Base-by-base conservation (phyloP, 1,140 invertebrate species). In the Bombus waltoni region DNA sequence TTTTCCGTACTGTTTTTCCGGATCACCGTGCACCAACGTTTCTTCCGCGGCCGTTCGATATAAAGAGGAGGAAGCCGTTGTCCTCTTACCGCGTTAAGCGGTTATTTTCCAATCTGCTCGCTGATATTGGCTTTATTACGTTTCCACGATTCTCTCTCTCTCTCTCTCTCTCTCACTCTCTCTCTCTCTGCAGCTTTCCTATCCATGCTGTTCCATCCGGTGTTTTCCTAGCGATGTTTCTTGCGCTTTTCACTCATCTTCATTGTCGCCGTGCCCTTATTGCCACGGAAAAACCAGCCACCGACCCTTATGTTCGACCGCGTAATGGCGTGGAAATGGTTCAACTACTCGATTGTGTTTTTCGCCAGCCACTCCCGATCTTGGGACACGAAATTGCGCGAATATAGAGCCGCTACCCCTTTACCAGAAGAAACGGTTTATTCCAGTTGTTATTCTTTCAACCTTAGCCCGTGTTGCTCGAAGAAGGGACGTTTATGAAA, bases 111-210 rank as follows among this genome's bases (percentile, higher is more conserved):
- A 88, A 90, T 90, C 88, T 89, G 85, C 65, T 81, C 78, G 44
- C 81, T 83, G 89, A 90, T 90, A 90, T 90, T 86, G 89, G 88
- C 88, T 89, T 90, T 90, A 90, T 90, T 90, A 90, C 88, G 75
- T 90, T 86, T 73, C 65, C 78, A 42, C 81, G 35, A 59, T 44
- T 65, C 57, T 59, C 15, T 57, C 6, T 44, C 44, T 44, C 10
- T 44, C 13, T 47, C 44, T 47, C 44, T 47, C 44, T 13, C 44
- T 15, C 44, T 15, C n/a, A n/a, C n/a, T n/a, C 57, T 28, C 59
- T 28, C 59, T 8, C 53, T n/a, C 59, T 62, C 59, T 62, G 28
- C 35, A 22, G 32, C 44, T 40, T 62, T 32, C 18, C 22, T 53
- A 18, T 22, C 32, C 74, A 2, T 42, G 15, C 8, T 15, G 57